Conservation (phyloP, 2,113 vertebrate genomes). For the Corythoichthys intestinalis region DNA sequence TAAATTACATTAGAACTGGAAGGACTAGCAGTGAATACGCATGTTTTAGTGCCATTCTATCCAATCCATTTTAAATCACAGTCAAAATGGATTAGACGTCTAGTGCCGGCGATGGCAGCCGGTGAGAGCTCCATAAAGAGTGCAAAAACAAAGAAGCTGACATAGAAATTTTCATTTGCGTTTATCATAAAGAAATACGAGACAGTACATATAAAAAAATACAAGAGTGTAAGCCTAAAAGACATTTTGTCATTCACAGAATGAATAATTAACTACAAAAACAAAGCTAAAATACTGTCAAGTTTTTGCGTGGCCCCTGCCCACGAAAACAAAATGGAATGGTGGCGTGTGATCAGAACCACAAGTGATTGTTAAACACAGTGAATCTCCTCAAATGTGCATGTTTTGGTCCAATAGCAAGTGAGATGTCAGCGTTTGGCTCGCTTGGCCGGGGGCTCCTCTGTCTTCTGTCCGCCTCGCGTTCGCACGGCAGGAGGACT, state of each 20-base stretch:
- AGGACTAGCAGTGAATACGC: too few relatives aligned
- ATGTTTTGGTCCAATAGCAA: not conserved
- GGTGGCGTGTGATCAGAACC: constrained; percentile 59
- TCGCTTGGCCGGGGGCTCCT: constrained; percentile 80
- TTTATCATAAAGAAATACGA: not conserved
- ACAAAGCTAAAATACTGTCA: constrained; percentile 12
- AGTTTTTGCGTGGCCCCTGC: not conserved
- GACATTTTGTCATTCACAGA: constrained; percentile 72
- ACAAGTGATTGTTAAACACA: constrained; percentile 27
- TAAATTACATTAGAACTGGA: too few relatives aligned
- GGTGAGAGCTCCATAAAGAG: too few relatives aligned
- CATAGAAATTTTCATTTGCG: not conserved
- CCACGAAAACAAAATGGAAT: constrained; percentile 29
- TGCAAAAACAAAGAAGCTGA: not conserved
- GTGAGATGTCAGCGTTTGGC: constrained; percentile 77
- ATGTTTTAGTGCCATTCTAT: too few relatives aligned
- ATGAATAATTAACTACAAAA: constrained; percentile 63
- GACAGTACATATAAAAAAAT: not conserved
- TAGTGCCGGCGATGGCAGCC: too few relatives aligned
- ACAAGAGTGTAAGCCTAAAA: constrained; percentile 18
- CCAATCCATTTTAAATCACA: too few relatives aligned
- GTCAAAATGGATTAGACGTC: too few relatives aligned
- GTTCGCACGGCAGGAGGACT: constrained; percentile 80
- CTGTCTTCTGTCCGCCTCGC: constrained; percentile 79
- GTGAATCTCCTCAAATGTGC: not conserved